phyloP scores from a whole-genome alignment of 2,888 invertebrate species.

The Amphipoea lucens region DNA sequence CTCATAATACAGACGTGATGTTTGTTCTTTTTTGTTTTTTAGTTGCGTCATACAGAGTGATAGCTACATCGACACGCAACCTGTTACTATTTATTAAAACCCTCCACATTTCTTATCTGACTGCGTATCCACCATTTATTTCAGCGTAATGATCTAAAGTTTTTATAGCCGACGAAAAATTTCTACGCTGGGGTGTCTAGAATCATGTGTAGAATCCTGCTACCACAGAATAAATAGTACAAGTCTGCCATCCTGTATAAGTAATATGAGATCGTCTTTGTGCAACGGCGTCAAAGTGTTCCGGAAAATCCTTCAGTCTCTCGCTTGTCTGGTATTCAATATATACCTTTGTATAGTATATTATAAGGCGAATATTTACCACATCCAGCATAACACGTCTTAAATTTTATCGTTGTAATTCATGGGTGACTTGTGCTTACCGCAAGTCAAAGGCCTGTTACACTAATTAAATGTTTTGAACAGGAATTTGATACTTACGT shows the following conservation, averaged over 20 bases:
- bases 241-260: too few species aligned
- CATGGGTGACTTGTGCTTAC: not conserved
- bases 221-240: too few species aligned
- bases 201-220: too few species aligned
- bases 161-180: too few species aligned
- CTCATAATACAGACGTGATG: not conserved
- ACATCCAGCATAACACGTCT: not conserved
- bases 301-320: slow-evolving; percentile 11
- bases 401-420: slow-evolving; percentile 1
- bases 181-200: too few species aligned
- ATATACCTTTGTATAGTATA: not conserved
- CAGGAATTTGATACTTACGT: not conserved
- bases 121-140: too few species aligned
- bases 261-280: not conserved
- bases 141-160: too few species aligned
- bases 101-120: too few species aligned
- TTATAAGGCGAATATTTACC: not conserved
- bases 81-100: too few species aligned
- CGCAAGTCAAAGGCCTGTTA: not conserved
- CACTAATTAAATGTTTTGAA: not conserved
- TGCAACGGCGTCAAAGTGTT: not conserved
- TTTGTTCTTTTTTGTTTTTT: not conserved
- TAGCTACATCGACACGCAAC: too few species aligned
- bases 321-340: slow-evolving; percentile 2
- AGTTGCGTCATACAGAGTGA: not conserved